Evolutionary conservation across 2,888 invertebrate species (phyloP).

Genomic region (Melipona beecheii): DNA sequence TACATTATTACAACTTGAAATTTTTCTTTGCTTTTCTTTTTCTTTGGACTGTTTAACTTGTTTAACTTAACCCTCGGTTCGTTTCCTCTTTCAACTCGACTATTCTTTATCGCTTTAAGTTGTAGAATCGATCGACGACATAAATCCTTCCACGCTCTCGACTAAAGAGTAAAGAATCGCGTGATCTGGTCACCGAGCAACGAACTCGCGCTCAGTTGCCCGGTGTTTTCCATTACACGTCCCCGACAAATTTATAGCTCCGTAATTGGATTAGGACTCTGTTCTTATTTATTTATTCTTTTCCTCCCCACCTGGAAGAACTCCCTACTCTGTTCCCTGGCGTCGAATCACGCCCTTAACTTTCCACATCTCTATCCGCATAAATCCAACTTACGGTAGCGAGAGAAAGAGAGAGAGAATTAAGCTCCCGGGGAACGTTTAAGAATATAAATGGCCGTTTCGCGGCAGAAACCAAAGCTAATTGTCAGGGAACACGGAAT

Average conservation of each 20-base stretch:
- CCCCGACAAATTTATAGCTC: background rate
- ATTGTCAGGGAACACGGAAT: constrained; percentile 20
- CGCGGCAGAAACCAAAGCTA: background rate
- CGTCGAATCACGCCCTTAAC: background rate
- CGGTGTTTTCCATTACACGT: background rate
- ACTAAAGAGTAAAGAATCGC: background rate
- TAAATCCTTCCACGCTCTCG: too few relatives aligned
- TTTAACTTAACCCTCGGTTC: too few relatives aligned
- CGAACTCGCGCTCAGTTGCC: background rate
- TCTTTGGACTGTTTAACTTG: rapidly evolving
- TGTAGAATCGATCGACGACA: too few relatives aligned
- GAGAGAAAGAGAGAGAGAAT: background rate
- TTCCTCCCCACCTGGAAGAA: background rate
- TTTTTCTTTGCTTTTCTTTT: too few relatives aligned
- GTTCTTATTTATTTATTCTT: background rate
- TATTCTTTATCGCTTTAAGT: too few relatives aligned
- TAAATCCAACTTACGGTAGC: constrained; percentile 1
- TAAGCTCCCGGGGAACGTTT: background rate
- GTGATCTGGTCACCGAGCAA: background rate
- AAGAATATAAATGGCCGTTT: background rate
- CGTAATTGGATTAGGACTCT: background rate
- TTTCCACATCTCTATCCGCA: background rate
- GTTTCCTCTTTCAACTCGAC: too few relatives aligned
- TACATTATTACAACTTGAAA: too few relatives aligned
- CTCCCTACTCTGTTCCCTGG: background rate